Evolutionary conservation across 2,113 vertebrate genomes (phyloP), one percentile per base, ranked within the genome.

Genomic region (Tachysurus fulvidraco): DNA sequence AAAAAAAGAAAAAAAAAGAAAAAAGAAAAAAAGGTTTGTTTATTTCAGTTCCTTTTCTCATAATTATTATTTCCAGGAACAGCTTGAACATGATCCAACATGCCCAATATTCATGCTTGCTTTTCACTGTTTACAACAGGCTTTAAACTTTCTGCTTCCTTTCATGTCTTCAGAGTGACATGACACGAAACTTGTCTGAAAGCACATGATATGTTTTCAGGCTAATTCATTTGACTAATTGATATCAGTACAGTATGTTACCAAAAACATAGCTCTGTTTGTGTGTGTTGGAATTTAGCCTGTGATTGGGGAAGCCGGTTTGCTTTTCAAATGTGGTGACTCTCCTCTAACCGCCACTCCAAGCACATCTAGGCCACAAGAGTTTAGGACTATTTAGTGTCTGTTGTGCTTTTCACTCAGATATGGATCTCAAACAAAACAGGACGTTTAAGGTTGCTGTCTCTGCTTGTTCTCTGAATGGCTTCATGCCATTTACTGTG

Each of bases 341-440:
- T 17, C 65, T 64, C 59, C 44, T 62, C 54, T 83, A 85, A 85
- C 88, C 21, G 80, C 71, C 83, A 78, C 62, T 81, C 55, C 25
- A 36, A 59, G 83, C 77, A 83, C 77, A 46, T 88, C 30, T 28
- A n/a, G 17, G 71, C 83, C 65, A 84, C 86, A n/a, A 62, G 71
- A 89, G 52, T 87, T 73, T 64, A 64, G 81, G 69, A 62, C 62
- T 83, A 83, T 89, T 89, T 83, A 86, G 36, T 55, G 73, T 83
- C 85, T 86, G 76, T 88, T 84, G 36, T 36, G 55, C 50, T 86
- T 73, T 84, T 84, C 41, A 86, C n/a, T 60, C 9, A 88, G 89
- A 90, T 90, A 90, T 69, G 78, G 21, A 90, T 90, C 89, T 90
- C 36, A 86, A 88, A 88, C 89, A 84, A 88, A 80, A 71, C 83